Base-by-base conservation (phyloP, 2,888 invertebrate genomes). In the Drosophila cognata region DNA sequence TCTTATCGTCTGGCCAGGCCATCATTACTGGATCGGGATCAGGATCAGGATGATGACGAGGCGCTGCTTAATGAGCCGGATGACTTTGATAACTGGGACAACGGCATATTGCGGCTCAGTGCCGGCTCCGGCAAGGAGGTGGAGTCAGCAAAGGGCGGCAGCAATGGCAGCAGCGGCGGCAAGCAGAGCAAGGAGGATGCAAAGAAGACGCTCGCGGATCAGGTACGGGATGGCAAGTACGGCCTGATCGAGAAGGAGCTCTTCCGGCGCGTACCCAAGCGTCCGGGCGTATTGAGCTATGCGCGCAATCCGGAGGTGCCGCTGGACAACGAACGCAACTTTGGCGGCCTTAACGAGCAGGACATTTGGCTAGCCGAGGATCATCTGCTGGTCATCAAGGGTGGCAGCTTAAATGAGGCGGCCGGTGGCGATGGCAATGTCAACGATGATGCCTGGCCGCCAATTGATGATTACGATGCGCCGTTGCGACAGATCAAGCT, bases 331-430 rank as follows among this genome's bases (percentile, higher is more conserved):
- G 94, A 95, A 33, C 95, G 96, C 77, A 97, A 95, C 91, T 94
- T 96, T 50, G 97, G 98, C 28, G 97, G 98, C 25, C 94, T 98
- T 3, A 95, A 96, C 84, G 96, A 97, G 89, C 96, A 97, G 69
- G 97, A 98, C 83, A 97, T 98, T 88, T 98, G 98, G 98, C 93
- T 98, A 65, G 97, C 97, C 0, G 98, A 98, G 92, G 97, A 97
- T 91, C 97, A 98, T 92, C 94, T 98, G 71, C 93, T 98, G 55
- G 97, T 98, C 36, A 93, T 98, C 51, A 96, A 95, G 92, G 98
- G 98, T 38, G 97, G 97, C 58, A 94, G 94, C 59, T 95, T 96
- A 92, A 93, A 93, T 65, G 92, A 92, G 46, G 91, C 90, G 1
- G n/a, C 8, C 21, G 81, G 92, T 56, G 88, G 87, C 4, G 88